A percentile compares a stretch with the other conserved stretches of the same genome.
phyloP scores from a whole-genome alignment of 1,140 invertebrate species.

The Lamellibrachia luymesi region DNA sequence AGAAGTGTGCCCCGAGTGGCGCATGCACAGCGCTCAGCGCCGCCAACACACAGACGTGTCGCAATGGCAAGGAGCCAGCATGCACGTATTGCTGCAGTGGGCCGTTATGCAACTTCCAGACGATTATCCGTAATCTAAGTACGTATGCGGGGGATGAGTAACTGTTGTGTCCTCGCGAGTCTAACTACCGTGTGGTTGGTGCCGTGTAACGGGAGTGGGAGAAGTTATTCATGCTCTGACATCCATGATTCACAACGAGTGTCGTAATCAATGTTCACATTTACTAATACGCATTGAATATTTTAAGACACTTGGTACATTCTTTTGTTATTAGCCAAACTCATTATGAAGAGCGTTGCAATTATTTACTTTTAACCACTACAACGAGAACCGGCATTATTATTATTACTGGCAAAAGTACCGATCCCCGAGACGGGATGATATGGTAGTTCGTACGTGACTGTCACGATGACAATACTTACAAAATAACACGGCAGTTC shows the following conservation, averaged over 20 bases:
- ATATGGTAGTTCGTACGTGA: too few relatives aligned
- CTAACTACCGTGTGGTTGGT: background rate
- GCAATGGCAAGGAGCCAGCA: background rate
- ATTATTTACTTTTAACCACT: background rate
- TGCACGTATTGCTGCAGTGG: constrained; percentile 11
- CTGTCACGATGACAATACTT: too few relatives aligned
- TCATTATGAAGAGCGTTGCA: background rate
- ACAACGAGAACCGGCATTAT: background rate
- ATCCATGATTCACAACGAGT: background rate
- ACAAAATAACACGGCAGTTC: too few relatives aligned
- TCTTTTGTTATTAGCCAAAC: background rate
- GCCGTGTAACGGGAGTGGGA: background rate
- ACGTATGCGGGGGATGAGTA: background rate
- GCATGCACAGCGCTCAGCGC: background rate
- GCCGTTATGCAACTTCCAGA: constrained; percentile 6
- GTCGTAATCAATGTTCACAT: background rate
- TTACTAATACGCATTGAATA: background rate
- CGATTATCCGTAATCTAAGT: background rate
- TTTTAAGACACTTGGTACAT: background rate
- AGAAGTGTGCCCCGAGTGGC: background rate
- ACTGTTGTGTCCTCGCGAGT: background rate
- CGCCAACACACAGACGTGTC: background rate
- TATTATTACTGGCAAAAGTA: background rate
- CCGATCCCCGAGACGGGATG: too few relatives aligned
- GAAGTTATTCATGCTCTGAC: background rate